Conservation (phyloP, 2,888 invertebrate species). For the Chromoteleia sp. region DNA sequence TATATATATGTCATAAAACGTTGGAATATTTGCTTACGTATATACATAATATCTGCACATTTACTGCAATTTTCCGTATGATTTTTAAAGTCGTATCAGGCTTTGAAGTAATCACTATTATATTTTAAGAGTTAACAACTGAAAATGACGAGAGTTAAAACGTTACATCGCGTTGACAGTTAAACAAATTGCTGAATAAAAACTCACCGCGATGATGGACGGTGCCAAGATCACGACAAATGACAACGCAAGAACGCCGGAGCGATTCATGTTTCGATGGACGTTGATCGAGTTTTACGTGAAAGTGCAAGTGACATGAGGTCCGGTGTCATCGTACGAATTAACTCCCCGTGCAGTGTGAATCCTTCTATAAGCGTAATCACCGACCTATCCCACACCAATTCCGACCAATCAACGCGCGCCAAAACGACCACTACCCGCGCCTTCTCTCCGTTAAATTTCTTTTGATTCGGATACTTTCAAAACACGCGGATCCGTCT, state of each 20-base stretch:
- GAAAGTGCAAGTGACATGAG: conserved; percentile 69
- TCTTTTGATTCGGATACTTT: conserved; percentile 66
- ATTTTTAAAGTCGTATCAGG: too few species aligned
- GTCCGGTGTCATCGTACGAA: conserved; percentile 67
- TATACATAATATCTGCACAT: too few species aligned
- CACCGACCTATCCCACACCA: conserved; percentile 69
- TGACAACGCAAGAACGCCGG: conserved; percentile 21
- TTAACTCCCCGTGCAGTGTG: conserved; percentile 59
- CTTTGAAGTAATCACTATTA: too few species aligned
- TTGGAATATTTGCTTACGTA: too few species aligned
- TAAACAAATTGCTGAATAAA: not conserved
- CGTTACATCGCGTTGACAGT: too few species aligned
- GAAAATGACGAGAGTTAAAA: too few species aligned
- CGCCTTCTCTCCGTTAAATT: conserved; percentile 60
- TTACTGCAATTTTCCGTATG: too few species aligned
- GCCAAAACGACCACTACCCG: conserved; percentile 52
- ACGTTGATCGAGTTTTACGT: conserved; percentile 57
- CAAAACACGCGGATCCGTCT: conserved; percentile 64
- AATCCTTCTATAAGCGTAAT: conserved; percentile 69
- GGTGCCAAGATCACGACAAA: conserved; percentile 33
- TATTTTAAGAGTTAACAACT: too few species aligned
- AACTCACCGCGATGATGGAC: conserved; percentile 48
- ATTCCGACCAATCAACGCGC: conserved; percentile 64
- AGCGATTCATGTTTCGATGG: conserved; percentile 47
- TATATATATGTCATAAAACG: too few species aligned